These are phyloP conservation scores for Coreius guichenoti DNA, from an alignment of 2,797 vertebrate genomes.

Conservation along the genomic window DNA sequence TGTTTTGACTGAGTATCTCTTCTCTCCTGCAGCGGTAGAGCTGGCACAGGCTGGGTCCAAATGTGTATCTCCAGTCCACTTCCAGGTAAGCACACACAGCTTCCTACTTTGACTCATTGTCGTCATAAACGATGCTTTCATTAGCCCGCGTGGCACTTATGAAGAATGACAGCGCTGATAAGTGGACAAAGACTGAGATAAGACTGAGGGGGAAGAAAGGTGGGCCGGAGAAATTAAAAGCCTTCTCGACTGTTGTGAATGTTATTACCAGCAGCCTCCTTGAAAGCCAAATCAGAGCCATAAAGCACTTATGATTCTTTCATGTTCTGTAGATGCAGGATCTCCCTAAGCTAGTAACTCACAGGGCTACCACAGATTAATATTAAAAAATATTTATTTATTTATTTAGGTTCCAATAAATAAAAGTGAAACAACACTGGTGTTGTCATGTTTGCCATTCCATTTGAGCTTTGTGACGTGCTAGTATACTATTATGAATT, in stretches of 20 bases:
- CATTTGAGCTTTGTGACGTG: background rate
- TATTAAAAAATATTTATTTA: slow-evolving; percentile 57
- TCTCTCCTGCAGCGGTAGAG: slow-evolving; percentile 52
- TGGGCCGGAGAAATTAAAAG: slow-evolving; percentile 78
- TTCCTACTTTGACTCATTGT: slow-evolving; percentile 73
- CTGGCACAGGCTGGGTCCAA: slow-evolving; percentile 35
- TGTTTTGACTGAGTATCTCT: slow-evolving; percentile 44
- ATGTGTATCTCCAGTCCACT: slow-evolving; percentile 73
- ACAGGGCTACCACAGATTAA: slow-evolving; percentile 63
- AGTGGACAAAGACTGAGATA: slow-evolving; percentile 67
- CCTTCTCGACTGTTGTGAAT: slow-evolving; percentile 70
- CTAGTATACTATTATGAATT: background rate
- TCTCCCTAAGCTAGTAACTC: slow-evolving; percentile 68
- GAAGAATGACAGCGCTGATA: slow-evolving; percentile 69
- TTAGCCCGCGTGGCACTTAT: slow-evolving; percentile 73
- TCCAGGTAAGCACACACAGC: slow-evolving; percentile 61
- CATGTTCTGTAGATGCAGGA: slow-evolving; percentile 73
- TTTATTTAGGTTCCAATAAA: slow-evolving; percentile 34
- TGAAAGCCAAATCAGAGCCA: slow-evolving; percentile 62
- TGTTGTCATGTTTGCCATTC: background rate
- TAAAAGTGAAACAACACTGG: background rate
- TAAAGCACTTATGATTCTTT: slow-evolving; percentile 77
- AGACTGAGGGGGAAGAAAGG: slow-evolving; percentile 78
- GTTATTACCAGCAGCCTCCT: slow-evolving; percentile 71
- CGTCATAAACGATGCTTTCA: slow-evolving; percentile 70